Percentiles rank a stretch among this genome's conserved stretches.
phyloP scores from a whole-genome alignment of 1,140 invertebrate genomes.

The Anastrepha ludens region DNA sequence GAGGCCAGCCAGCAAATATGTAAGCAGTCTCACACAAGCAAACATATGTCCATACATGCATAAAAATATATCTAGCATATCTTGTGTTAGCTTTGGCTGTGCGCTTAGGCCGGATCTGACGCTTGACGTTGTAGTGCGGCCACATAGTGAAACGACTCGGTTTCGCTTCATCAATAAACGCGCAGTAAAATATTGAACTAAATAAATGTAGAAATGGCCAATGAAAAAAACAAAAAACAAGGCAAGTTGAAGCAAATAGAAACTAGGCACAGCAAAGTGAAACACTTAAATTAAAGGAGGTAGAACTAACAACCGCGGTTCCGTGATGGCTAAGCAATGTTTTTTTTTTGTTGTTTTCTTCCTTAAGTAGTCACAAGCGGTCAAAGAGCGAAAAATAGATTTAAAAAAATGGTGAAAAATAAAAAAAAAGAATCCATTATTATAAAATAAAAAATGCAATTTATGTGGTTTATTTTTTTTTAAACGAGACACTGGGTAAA shows the following conservation, averaged over 20 bases:
- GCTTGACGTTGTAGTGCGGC: background rate
- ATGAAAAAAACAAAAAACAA: background rate
- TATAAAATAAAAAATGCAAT: too few relatives aligned
- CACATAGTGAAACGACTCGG: constrained; percentile 16
- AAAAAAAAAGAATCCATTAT: too few relatives aligned
- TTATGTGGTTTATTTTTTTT: too few relatives aligned
- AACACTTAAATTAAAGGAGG: background rate
- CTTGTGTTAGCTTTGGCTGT: background rate
- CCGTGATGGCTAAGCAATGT: background rate
- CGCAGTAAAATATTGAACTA: constrained; percentile 47
- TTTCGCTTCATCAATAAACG: constrained; percentile 9
- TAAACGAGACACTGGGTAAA: too few relatives aligned
- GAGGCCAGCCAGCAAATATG: too few relatives aligned
- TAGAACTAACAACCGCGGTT: background rate
- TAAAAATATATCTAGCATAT: background rate
- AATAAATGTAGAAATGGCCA: constrained; percentile 3
- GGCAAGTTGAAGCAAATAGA: background rate
- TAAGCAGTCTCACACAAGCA: background rate
- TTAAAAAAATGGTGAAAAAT: too few relatives aligned
- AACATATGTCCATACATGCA: background rate
- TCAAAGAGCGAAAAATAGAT: too few relatives aligned
- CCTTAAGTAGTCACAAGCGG: background rate
- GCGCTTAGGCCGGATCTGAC: constrained; percentile 22
- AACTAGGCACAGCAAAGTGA: background rate
- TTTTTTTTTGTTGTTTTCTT: background rate